phyloP scores from a whole-genome alignment of 2,113 vertebrate species.

The Argyrosomus japonicus region DNA sequence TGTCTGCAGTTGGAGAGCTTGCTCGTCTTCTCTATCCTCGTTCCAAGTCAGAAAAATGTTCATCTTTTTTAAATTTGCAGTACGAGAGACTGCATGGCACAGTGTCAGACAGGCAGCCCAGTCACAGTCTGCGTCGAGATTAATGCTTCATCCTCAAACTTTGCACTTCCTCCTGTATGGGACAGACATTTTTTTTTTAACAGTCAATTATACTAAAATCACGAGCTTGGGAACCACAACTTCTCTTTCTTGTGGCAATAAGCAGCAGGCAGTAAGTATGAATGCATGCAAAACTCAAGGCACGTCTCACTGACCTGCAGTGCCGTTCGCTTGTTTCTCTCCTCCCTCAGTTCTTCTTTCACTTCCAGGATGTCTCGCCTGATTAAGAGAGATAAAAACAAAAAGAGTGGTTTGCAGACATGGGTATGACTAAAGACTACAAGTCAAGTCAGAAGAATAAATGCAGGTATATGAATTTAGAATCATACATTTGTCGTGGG shows the following conservation, averaged over 20 bases:
- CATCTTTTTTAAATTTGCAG: slow-evolving; percentile 32
- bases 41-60: slow-evolving; percentile 31
- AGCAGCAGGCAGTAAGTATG: background rate
- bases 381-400: slow-evolving; percentile 45
- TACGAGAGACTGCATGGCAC: background rate
- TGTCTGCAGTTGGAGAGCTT: background rate
- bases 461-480: background rate
- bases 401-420: slow-evolving; percentile 24
- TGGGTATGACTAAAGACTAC: background rate
- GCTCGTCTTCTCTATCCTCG: background rate
- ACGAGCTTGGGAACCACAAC: slow-evolving; percentile 1
- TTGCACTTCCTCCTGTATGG: slow-evolving; percentile 79
- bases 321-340: slow-evolving; percentile 76
- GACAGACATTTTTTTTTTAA: background rate
- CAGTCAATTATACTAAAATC: background rate
- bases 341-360: slow-evolving; percentile 81
- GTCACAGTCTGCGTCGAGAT: slow-evolving; percentile 21
- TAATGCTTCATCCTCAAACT: slow-evolving; percentile 71
- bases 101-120: slow-evolving; percentile 24
- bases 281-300: slow-evolving; percentile 18
- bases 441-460: slow-evolving; percentile 8
- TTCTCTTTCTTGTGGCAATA: slow-evolving; percentile 2
- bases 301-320: slow-evolving; percentile 76
- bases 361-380: slow-evolving; percentile 84
- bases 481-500: background rate